phyloP scores from a whole-genome alignment of 2,888 invertebrate species.

The Taphrorychus bicolor region DNA sequence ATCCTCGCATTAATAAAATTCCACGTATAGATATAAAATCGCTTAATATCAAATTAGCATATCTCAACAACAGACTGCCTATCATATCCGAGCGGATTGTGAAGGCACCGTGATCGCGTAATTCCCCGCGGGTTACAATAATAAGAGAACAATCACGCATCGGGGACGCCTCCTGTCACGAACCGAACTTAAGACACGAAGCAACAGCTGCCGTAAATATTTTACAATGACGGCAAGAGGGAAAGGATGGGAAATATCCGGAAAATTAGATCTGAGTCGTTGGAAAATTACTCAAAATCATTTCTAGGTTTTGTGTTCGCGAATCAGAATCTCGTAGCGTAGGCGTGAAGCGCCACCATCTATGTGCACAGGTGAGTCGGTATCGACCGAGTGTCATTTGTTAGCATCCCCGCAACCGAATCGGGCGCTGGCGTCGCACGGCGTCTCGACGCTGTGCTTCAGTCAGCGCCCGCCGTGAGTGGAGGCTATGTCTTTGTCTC shows the following conservation, averaged over 20 bases:
- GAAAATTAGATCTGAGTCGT: slow-evolving; percentile 1
- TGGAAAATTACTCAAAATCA: slow-evolving; percentile 1
- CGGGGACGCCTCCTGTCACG: background rate
- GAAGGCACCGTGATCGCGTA: too few species aligned
- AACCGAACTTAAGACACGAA: background rate
- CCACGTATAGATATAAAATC: too few species aligned
- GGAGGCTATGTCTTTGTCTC: slow-evolving; percentile 57
- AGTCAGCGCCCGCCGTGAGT: slow-evolving; percentile 58
- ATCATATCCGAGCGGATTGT: too few species aligned
- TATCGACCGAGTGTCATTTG: slow-evolving; percentile 59
- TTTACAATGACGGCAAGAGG: background rate
- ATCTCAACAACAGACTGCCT: too few species aligned
- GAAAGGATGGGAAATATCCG: background rate
- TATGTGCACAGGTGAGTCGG: slow-evolving; percentile 53
- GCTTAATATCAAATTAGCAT: too few species aligned
- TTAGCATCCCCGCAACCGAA: slow-evolving; percentile 56
- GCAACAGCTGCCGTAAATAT: slow-evolving; percentile 5
- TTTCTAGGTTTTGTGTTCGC: slow-evolving; percentile 7
- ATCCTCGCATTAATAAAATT: too few species aligned
- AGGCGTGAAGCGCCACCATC: slow-evolving; percentile 41
- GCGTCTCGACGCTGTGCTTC: slow-evolving; percentile 56
- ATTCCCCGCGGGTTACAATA: too few species aligned
- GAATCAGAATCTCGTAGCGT: slow-evolving; percentile 20
- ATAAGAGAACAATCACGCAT: too few species aligned
- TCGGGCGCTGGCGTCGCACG: slow-evolving; percentile 58